Conservation (phyloP, 2,797 vertebrate genomes). For the Phrynocephalus forsythii region DNA sequence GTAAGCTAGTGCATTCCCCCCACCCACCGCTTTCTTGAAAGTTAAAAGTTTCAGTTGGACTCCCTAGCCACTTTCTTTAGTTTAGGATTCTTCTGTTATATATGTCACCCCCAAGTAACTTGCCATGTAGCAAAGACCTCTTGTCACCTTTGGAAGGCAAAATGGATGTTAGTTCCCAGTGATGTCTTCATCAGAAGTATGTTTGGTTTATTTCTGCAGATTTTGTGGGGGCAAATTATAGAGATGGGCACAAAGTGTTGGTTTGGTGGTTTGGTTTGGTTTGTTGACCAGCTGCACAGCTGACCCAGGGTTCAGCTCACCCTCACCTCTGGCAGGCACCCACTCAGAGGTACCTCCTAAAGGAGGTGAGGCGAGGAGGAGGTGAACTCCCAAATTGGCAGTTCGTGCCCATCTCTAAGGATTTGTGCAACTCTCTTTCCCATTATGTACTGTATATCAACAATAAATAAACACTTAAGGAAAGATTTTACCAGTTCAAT, state of each 20-base stretch:
- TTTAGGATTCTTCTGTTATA: not conserved
- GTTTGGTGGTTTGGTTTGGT: too few relatives aligned
- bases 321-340: too few relatives aligned
- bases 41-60: not conserved
- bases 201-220: not conserved
- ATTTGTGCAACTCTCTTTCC: not conserved
- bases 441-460: not conserved
- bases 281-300: too few relatives aligned
- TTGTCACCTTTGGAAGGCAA: not conserved
- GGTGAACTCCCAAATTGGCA: too few relatives aligned
- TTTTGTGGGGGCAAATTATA: not conserved
- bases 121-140: too few relatives aligned
- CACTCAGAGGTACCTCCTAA: too few relatives aligned
- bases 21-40: not conserved
- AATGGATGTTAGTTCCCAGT: not conserved
- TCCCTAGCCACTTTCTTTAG: not conserved
- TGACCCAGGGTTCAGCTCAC: too few relatives aligned
- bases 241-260: too few relatives aligned
- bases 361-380: too few relatives aligned
- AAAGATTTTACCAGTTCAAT: too few relatives aligned
- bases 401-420: too few relatives aligned
- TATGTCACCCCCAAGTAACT: not conserved
- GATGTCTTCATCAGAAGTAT: not conserved
- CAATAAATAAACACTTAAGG: too few relatives aligned
- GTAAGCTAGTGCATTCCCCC: not conserved